A percentile compares a stretch with the other conserved stretches of the same genome.
Evolutionary conservation across 2,113 vertebrate species (phyloP).

Genomic region (Labrus mixtus): DNA sequence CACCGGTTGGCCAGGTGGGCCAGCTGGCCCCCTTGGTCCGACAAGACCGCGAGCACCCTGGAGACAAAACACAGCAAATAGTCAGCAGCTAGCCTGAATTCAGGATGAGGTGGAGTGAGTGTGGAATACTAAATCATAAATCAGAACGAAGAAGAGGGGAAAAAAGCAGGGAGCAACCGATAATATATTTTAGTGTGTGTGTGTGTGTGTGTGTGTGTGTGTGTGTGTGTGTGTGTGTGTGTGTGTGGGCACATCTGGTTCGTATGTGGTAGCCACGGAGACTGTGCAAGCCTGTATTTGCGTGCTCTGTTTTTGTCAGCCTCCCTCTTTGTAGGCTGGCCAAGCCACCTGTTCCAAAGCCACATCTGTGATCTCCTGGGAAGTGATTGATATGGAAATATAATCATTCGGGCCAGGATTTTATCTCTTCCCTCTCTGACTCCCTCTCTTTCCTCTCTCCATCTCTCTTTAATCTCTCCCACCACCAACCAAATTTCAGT

Average conservation of each 20-base stretch:
- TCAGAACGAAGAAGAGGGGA: slow-evolving; percentile 32
- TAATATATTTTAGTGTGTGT: slow-evolving; percentile 32
- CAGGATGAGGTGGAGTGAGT: slow-evolving; percentile 44
- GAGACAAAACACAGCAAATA: slow-evolving; percentile 71
- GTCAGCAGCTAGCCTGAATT: slow-evolving; percentile 55
- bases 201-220: neutral
- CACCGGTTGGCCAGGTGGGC: slow-evolving; percentile 86
- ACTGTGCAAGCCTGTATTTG: slow-evolving; percentile 48
- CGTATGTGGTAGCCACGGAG: slow-evolving; percentile 37
- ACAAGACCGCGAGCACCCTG: slow-evolving; percentile 89
- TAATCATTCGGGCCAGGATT: slow-evolving; percentile 81
- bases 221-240: neutral
- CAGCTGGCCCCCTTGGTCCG: slow-evolving; percentile 87
- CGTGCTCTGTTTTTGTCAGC: slow-evolving; percentile 75
- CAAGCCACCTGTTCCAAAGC: slow-evolving; percentile 87
- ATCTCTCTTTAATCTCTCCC: slow-evolving; percentile 65
- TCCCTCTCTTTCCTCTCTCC: slow-evolving; percentile 46
- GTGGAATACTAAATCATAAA: slow-evolving; percentile 66
- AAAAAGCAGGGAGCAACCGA: slow-evolving; percentile 20
- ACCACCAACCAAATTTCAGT: slow-evolving; percentile 62
- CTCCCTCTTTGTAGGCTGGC: slow-evolving; percentile 82
- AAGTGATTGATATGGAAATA: slow-evolving; percentile 89
- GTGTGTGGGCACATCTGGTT: slow-evolving; percentile 20
- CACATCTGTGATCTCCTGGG: slow-evolving; percentile 87
- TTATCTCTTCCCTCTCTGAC: slow-evolving; percentile 62